Percentiles rank a stretch among this genome's conserved stretches.
These are phyloP conservation scores for Onychomys leucogaster DNA, from an alignment of 2,797 vertebrate species.

Conservation along the genomic window DNA sequence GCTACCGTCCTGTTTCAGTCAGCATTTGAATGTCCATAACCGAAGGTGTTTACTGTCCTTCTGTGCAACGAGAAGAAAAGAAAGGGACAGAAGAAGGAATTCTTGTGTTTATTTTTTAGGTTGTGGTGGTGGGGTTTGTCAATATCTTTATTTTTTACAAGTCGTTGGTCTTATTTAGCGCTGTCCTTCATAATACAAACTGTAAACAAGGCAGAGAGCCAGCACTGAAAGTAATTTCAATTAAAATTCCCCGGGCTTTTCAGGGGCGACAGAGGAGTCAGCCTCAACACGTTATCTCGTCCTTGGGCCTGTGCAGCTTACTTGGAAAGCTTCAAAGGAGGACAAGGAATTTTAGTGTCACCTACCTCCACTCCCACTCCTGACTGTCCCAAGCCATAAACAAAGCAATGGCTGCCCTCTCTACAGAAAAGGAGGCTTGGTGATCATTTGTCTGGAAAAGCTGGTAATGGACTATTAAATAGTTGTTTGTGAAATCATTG, in stretches of 20 bases:
- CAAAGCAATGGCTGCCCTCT: conserved; percentile 52
- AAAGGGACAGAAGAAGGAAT: neutral
- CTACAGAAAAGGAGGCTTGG: conserved; percentile 44
- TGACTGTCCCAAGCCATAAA: conserved; percentile 29
- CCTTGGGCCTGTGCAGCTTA: conserved; percentile 78
- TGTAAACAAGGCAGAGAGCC: conserved; percentile 83
- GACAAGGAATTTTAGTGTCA: conserved; percentile 63
- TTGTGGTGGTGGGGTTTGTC: neutral
- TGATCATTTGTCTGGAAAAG: conserved; percentile 76
- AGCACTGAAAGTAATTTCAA: conserved; percentile 81
- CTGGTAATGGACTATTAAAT: conserved; percentile 82
- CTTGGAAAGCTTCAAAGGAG: conserved; percentile 75
- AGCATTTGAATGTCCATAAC: conserved; percentile 72
- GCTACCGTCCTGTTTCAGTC: conserved; percentile 52
- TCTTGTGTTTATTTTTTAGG: conserved; percentile 64
- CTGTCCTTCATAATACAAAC: conserved; percentile 82
- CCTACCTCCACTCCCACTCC: neutral
- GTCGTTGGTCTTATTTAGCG: conserved; percentile 73
- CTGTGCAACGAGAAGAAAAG: neutral
- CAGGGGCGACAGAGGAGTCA: conserved; percentile 62
- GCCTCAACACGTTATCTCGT: conserved; percentile 68
- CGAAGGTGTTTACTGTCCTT: conserved; percentile 69
- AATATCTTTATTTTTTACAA: conserved; percentile 61
- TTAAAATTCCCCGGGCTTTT: conserved; percentile 82
- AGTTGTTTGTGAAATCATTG: conserved; percentile 75